Conservation (phyloP, 2,113 vertebrate genomes). For the Sphaerodactylus townsendi region DNA sequence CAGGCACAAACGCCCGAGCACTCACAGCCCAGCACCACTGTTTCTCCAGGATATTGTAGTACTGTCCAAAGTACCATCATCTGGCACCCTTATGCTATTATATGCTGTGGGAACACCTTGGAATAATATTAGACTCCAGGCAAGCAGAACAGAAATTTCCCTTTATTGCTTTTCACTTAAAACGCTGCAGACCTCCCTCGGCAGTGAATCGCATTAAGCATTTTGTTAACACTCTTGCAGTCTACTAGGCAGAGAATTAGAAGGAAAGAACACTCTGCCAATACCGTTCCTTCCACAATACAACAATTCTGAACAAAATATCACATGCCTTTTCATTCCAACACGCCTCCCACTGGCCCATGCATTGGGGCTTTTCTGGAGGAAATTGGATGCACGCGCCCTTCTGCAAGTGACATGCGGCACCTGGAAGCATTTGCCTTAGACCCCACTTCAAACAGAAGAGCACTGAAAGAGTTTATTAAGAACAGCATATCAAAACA, state of each 20-base stretch:
- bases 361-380: neutral
- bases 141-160: neutral
- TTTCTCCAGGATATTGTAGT: neutral
- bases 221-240: neutral
- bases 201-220: neutral
- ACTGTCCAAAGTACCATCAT: too few relatives aligned
- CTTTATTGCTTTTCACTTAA: neutral
- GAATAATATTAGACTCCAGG: neutral
- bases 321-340: slow-evolving; percentile 37
- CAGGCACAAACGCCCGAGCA: neutral
- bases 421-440: neutral
- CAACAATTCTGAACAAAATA: slow-evolving; percentile 26
- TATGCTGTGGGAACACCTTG: neutral
- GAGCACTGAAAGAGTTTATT: neutral
- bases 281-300: slow-evolving; percentile 43
- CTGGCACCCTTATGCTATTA: neutral
- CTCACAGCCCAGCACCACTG: neutral
- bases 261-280: slow-evolving; percentile 38
- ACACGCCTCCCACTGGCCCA: neutral
- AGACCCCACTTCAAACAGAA: neutral
- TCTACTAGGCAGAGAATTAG: neutral
- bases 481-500: neutral
- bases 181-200: neutral
- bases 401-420: neutral
- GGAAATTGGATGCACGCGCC: neutral